These are phyloP conservation scores for Syrphus vitripennis DNA, from an alignment of 2,888 invertebrate species.

Conservation along the genomic window DNA sequence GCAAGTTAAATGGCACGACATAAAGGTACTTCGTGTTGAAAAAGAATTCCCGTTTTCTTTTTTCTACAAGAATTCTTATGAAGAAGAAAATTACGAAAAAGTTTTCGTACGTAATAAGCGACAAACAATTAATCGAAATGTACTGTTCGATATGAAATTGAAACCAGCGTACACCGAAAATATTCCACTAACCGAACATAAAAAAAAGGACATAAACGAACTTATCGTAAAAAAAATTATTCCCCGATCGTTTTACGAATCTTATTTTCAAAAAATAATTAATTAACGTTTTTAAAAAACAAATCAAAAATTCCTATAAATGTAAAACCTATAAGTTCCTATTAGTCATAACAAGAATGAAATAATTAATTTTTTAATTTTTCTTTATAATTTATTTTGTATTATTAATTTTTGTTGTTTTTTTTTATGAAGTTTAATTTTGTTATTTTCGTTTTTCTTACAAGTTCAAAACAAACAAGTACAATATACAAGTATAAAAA, in stretches of 20 bases:
- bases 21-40: constrained; percentile 10
- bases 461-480: neutral
- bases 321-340: too few relatives aligned
- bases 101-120: neutral
- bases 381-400: too few relatives aligned
- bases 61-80: neutral
- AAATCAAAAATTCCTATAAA: too few relatives aligned
- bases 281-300: too few relatives aligned
- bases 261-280: neutral
- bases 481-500: neutral
- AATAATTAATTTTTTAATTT: too few relatives aligned
- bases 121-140: neutral
- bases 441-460: neutral
- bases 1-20: constrained; percentile 16
- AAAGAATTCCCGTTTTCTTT: neutral
- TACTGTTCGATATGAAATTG: neutral
- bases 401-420: neutral
- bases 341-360: too few relatives aligned
- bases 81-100: neutral
- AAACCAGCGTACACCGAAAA: neutral
- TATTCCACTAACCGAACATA: neutral
- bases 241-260: neutral
- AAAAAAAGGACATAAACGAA: neutral
- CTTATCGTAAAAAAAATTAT: constrained; percentile 1
- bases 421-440: neutral